Evolutionary conservation across 2,797 vertebrate species (phyloP).

Genomic region (Menidia menidia): DNA sequence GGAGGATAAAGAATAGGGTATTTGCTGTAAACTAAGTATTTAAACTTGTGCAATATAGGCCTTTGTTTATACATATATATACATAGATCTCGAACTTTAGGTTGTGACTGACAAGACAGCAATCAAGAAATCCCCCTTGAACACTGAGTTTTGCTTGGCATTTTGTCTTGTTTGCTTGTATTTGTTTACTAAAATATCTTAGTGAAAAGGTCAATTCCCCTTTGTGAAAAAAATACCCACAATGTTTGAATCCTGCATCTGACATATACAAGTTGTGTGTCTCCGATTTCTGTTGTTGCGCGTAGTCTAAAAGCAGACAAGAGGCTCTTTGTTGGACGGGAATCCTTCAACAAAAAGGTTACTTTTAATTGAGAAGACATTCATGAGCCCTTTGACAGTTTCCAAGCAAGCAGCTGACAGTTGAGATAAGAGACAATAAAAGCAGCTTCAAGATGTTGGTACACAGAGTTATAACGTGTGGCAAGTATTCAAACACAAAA

Average conservation of each 20-base stretch:
- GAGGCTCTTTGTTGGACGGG: slow-evolving; percentile 44
- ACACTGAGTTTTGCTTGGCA: slow-evolving; percentile 31
- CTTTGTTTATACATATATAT: too few relatives aligned
- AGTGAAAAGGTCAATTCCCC: slow-evolving; percentile 68
- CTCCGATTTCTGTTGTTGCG: slow-evolving; percentile 54
- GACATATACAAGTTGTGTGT: slow-evolving; percentile 56
- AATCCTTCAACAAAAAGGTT: slow-evolving; percentile 66
- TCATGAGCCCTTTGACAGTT: slow-evolving; percentile 58
- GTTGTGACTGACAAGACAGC: slow-evolving; percentile 8
- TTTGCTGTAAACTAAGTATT: slow-evolving; percentile 1
- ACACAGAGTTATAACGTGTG: slow-evolving; percentile 62
- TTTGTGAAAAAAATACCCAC: slow-evolving; percentile 14
- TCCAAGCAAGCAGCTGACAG: slow-evolving; percentile 46
- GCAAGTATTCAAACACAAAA: slow-evolving; percentile 46
- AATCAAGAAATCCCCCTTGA: slow-evolving; percentile 3
- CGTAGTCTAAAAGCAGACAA: slow-evolving; percentile 54
- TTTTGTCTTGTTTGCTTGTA: slow-evolving; percentile 44
- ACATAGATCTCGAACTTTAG: slow-evolving; percentile 19
- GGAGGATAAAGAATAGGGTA: too few relatives aligned
- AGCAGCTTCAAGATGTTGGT: slow-evolving; percentile 38
- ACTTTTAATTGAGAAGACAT: slow-evolving; percentile 70
- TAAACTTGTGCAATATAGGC: too few relatives aligned
- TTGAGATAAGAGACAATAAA: slow-evolving; percentile 58
- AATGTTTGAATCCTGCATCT: slow-evolving; percentile 47
- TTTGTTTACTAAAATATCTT: slow-evolving; percentile 61